Conservation (phyloP, 2,888 invertebrate species). For the Phortica okadai region DNA sequence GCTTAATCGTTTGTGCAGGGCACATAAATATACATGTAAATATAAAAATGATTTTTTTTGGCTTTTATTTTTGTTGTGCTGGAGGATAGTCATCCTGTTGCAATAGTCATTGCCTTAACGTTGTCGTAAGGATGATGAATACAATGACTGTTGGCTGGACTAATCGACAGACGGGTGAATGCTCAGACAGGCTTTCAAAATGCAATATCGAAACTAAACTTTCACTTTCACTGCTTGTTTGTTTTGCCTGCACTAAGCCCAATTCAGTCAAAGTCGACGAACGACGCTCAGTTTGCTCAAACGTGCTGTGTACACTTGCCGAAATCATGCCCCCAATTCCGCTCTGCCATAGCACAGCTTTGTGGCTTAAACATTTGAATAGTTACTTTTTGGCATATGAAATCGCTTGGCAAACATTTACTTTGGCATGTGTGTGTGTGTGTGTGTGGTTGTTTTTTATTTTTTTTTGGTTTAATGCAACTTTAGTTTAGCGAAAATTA, state of each 20-base stretch:
- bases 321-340: background rate
- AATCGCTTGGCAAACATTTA: slow-evolving; percentile 12
- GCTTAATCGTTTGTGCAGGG: too few species aligned
- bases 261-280: slow-evolving; percentile 6
- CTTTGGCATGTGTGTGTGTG: background rate
- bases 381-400: background rate
- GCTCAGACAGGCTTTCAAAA: background rate
- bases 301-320: background rate
- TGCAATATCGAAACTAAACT: slow-evolving; percentile 17
- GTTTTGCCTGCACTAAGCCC: background rate
- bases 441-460: too few species aligned
- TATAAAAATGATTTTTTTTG: too few species aligned
- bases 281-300: slow-evolving; percentile 19
- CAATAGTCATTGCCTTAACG: too few species aligned
- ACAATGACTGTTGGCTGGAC: too few species aligned
- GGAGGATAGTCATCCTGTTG: too few species aligned
- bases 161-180: background rate
- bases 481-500: too few species aligned
- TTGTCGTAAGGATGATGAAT: too few species aligned
- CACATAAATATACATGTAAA: too few species aligned
- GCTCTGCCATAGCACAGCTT: background rate
- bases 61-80: too few species aligned
- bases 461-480: too few species aligned
- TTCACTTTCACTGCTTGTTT: slow-evolving; percentile 26
- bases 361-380: slow-evolving; percentile 5